A percentile compares a stretch with the other conserved stretches of the same genome.
phyloP scores from a whole-genome alignment of 2,888 invertebrate species.

The Drosophila multiciliata region DNA sequence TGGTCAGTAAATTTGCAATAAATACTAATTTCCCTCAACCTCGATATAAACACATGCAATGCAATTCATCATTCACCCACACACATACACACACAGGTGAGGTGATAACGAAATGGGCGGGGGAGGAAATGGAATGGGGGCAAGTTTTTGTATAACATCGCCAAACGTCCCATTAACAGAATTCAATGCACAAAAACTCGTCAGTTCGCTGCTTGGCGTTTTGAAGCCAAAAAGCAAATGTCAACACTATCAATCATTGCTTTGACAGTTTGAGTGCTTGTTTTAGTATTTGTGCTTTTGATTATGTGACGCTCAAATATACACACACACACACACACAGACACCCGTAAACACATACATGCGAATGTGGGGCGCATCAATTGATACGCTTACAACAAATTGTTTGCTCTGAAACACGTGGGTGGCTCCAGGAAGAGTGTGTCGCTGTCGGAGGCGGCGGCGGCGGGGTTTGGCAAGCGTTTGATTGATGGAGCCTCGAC shows the following conservation, averaged over 20 bases:
- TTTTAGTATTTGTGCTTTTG: slow-evolving; percentile 82
- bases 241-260: slow-evolving; percentile 81
- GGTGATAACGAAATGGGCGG: neutral
- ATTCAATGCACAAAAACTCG: slow-evolving; percentile 75
- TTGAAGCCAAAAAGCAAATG: slow-evolving; percentile 80
- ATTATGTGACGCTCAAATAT: slow-evolving; percentile 68
- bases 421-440: slow-evolving; percentile 25
- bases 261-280: slow-evolving; percentile 81
- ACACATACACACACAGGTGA: slow-evolving; percentile 24
- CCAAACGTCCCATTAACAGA: slow-evolving; percentile 76
- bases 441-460: neutral
- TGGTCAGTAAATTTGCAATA: slow-evolving; percentile 56
- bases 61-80: slow-evolving; percentile 74
- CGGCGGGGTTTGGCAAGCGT: slow-evolving; percentile 13
- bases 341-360: slow-evolving; percentile 12
- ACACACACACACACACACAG: slow-evolving; percentile 19
- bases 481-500: slow-evolving; percentile 75
- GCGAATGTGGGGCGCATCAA: slow-evolving; percentile 60
- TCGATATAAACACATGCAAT: slow-evolving; percentile 54
- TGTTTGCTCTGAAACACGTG: slow-evolving; percentile 72
- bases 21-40: slow-evolving; percentile 57
- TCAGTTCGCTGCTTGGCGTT: slow-evolving; percentile 36
- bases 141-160: slow-evolving; percentile 29
- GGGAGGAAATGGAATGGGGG: neutral
- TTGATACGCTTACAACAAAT: slow-evolving; percentile 82